Percentiles rank a stretch among this genome's conserved stretches.
These are phyloP conservation scores for Mesaphorura yosii DNA, from an alignment of 1,140 invertebrate genomes.

Conservation along the genomic window DNA sequence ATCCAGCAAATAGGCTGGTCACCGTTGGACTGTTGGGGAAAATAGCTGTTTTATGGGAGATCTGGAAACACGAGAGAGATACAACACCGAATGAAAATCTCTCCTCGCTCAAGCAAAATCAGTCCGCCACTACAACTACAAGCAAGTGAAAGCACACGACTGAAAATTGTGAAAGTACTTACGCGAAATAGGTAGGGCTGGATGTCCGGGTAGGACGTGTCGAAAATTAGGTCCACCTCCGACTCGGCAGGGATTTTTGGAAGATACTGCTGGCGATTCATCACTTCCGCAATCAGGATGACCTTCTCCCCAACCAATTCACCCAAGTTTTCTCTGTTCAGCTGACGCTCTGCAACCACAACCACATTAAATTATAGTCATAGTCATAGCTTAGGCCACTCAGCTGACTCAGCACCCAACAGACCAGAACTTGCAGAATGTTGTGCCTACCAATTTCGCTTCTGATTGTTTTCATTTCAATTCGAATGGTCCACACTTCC, in stretches of 20 bases:
- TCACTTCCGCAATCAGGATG: slow-evolving; percentile 82
- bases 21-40: too few relatives aligned
- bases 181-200: slow-evolving; percentile 91
- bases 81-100: too few relatives aligned
- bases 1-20: too few relatives aligned
- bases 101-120: too few relatives aligned
- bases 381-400: background rate
- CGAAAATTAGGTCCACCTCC: slow-evolving; percentile 86
- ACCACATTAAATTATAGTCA: background rate
- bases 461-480: slow-evolving; percentile 71
- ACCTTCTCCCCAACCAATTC: slow-evolving; percentile 86
- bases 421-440: background rate
- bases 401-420: background rate
- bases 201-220: slow-evolving; percentile 79
- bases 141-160: slow-evolving; percentile 1
- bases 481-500: slow-evolving; percentile 91
- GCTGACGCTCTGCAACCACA: slow-evolving; percentile 55
- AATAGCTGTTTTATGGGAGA: too few relatives aligned
- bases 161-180: too few relatives aligned
- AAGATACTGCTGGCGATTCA: slow-evolving; percentile 88
- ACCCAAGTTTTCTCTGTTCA: slow-evolving; percentile 75
- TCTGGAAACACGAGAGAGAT: too few relatives aligned
- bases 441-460: slow-evolving; percentile 57
- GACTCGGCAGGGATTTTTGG: slow-evolving; percentile 87
- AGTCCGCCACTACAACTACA: background rate